Evolutionary conservation across 1,140 invertebrate genomes (phyloP), one percentile per base, ranked within the genome.

Genomic region (Eumaeus atala): DNA sequence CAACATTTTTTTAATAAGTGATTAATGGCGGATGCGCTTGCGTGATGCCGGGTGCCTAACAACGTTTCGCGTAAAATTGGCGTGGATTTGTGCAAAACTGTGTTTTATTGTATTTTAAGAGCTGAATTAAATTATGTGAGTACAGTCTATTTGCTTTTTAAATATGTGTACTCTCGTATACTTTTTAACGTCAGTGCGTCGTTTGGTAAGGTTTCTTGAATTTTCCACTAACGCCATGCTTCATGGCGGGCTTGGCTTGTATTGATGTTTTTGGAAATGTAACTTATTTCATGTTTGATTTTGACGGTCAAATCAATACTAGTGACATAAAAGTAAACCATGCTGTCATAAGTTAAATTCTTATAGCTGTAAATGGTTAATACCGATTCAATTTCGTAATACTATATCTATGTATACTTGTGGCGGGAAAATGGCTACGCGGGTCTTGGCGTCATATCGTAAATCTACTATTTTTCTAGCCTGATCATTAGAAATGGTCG

Each of bases 11-110:
- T 16, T 44, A 7, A 40, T 14, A 40, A 16, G 12, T 56, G 56
- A 52, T 75, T 70, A 77, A 84, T 84, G 83, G 83, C 80, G 82
- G 74, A 74, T 74, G 78, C 78, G 80, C 77, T 82, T 85, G 77
- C 81, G 78, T 82, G 80, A 82, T 82, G 82, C 79, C 82, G 82
- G 82, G 72, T 77, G 77, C 73, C 66, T 84, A 74, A 76, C 80
- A 76, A 74, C 79, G 75, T 76, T 79, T 67, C 75, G 64, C 71
- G 56, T 77, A 77, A 71, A 63, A 71, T 77, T 77, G 66, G 78
- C 77, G 77, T 80, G 74, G 38, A 67, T 75, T 77, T 73, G 62
- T 62, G 66, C 66, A 54, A 69, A 65, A 62, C 66, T 62, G 58
- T 70, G 64, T 56, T 62, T 61, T 54, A 54, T 61, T 69, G 60